phyloP scores from a whole-genome alignment of 2,113 vertebrate genomes.

The Haliaeetus leucogaster region DNA sequence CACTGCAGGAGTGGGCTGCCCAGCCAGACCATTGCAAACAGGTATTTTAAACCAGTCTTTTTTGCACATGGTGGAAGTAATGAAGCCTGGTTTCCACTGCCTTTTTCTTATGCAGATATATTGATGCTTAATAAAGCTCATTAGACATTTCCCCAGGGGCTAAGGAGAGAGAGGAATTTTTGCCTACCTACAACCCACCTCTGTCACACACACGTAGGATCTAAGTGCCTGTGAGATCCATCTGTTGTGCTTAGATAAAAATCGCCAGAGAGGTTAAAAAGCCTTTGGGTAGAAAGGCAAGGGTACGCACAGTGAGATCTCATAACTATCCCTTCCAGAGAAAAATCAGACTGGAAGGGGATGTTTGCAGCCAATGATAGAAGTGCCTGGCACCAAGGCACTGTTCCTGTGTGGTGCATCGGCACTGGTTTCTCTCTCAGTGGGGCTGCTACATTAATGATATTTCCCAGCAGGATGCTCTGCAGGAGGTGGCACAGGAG shows the following conservation, averaged over 20 bases:
- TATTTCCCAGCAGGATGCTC: background rate
- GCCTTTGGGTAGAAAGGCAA: background rate
- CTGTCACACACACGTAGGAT: fast-evolving
- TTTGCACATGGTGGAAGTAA: background rate
- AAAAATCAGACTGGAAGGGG: background rate
- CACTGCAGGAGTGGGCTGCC: fast-evolving
- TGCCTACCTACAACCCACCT: background rate
- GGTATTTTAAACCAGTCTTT: background rate
- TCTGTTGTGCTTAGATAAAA: background rate
- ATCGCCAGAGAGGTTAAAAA: background rate
- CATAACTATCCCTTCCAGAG: background rate
- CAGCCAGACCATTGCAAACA: background rate
- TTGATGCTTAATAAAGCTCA: background rate
- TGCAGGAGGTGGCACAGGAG: background rate
- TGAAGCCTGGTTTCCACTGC: background rate
- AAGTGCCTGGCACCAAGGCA: background rate
- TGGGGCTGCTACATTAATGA: background rate
- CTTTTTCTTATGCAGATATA: background rate
- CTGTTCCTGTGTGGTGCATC: background rate
- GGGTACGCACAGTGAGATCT: fast-evolving
- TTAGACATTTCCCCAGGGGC: background rate
- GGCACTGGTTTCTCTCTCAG: background rate
- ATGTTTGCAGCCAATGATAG: background rate
- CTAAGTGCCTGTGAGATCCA: background rate
- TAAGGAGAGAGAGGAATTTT: background rate